A percentile compares a stretch with the other conserved stretches of the same genome.
Evolutionary conservation across 2,797 vertebrate genomes (phyloP).

Genomic region (Liparis tanakae): DNA sequence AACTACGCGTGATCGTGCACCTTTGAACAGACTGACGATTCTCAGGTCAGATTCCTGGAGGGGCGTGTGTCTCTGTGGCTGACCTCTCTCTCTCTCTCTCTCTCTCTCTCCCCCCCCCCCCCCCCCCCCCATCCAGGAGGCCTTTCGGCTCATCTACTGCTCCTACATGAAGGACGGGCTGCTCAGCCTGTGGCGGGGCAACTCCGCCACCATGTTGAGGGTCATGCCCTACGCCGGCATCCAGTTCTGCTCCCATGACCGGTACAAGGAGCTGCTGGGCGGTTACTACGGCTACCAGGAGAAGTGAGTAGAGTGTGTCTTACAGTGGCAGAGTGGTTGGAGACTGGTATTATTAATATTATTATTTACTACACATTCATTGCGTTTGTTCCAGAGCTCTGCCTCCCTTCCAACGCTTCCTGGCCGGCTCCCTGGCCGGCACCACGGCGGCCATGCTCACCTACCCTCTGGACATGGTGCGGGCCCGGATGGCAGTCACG

Average conservation of each 20-base stretch:
- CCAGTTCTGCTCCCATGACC: slow-evolving; percentile 96
- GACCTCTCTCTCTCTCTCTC: too few species aligned
- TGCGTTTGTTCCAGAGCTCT: slow-evolving; percentile 82
- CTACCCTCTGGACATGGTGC: slow-evolving; percentile 95
- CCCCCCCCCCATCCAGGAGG: slow-evolving; percentile 83
- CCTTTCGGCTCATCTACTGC: slow-evolving; percentile 90
- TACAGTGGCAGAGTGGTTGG: background rate
- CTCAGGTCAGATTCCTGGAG: background rate
- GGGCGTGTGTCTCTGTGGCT: background rate
- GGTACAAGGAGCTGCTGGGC: slow-evolving; percentile 92
- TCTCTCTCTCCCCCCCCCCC: too few species aligned
- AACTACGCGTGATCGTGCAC: too few species aligned
- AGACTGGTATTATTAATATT: background rate
- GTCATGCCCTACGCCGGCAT: slow-evolving; percentile 97
- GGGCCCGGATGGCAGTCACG: slow-evolving; percentile 97
- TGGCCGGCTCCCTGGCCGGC: slow-evolving; percentile 94
- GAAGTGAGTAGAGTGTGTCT: slow-evolving; percentile 84
- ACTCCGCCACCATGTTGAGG: slow-evolving; percentile 97
- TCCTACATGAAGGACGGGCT: slow-evolving; percentile 93
- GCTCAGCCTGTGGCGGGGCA: slow-evolving; percentile 95
- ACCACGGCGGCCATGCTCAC: slow-evolving; percentile 92
- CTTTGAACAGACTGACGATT: background rate
- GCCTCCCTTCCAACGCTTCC: slow-evolving; percentile 91
- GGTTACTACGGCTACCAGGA: slow-evolving; percentile 91
- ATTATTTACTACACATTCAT: background rate